A percentile compares a stretch with the other conserved stretches of the same genome.
These are phyloP conservation scores for Emys orbicularis DNA, from an alignment of 2,797 vertebrate genomes.

Conservation along the genomic window DNA sequence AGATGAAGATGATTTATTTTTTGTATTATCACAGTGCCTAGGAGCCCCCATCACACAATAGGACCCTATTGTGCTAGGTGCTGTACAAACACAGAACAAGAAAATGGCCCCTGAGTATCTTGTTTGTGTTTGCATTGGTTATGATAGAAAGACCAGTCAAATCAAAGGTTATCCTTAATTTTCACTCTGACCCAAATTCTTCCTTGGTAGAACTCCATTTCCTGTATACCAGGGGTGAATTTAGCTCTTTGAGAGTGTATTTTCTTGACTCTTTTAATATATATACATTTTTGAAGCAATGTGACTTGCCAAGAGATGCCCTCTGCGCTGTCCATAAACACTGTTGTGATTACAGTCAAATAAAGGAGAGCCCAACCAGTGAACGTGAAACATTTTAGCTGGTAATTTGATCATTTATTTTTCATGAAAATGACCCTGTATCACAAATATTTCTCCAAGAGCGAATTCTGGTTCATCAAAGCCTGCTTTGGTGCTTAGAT, in stretches of 20 bases:
- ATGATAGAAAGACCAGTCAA: neutral
- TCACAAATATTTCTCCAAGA: neutral
- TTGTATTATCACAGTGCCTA: neutral
- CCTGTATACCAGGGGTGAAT: neutral
- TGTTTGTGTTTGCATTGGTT: neutral
- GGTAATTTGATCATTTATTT: constrained; percentile 17
- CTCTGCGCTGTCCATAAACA: neutral
- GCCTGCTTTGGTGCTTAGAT: neutral
- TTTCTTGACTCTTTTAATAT: neutral
- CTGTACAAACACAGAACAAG: neutral
- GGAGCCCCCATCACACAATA: neutral
- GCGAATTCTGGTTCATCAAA: constrained; percentile 7
- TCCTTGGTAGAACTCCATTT: neutral
- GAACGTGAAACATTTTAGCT: constrained; percentile 14
- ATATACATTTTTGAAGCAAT: neutral
- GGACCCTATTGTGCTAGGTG: neutral
- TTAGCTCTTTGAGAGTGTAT: neutral
- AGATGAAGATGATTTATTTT: neutral
- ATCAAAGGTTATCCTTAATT: neutral
- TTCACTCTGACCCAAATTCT: neutral
- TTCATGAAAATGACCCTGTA: neutral
- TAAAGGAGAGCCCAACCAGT: neutral
- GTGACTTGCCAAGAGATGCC: neutral
- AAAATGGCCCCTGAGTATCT: neutral
- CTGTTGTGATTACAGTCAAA: neutral